Percentiles rank a stretch among this genome's conserved stretches.
Evolutionary conservation across 2,888 invertebrate species (phyloP).

Genomic region (Drosophila diplacantha): DNA sequence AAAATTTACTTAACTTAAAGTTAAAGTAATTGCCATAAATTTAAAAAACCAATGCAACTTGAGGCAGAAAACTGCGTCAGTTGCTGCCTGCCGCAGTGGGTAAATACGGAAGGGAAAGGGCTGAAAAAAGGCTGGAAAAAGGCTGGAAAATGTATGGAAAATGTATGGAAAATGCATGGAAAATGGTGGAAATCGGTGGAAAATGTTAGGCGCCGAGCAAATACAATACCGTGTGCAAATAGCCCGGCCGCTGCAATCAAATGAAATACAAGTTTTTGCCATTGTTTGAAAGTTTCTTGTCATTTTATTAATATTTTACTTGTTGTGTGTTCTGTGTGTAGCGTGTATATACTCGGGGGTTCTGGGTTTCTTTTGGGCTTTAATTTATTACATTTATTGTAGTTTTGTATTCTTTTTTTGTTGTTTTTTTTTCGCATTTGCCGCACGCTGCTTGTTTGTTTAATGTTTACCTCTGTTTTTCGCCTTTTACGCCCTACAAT

Average conservation of each 20-base stretch:
- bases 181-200: neutral
- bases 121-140: neutral
- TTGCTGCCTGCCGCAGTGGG: neutral
- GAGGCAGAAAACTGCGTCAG: neutral
- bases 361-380: constrained; percentile 25
- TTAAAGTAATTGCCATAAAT: neutral
- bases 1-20: too few relatives aligned
- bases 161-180: neutral
- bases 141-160: neutral
- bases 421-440: constrained; percentile 12
- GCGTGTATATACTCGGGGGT: constrained; percentile 21
- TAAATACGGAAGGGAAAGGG: neutral
- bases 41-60: neutral
- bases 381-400: constrained; percentile 41
- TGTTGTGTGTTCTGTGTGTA: constrained; percentile 3
- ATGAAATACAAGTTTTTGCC: constrained; percentile 10
- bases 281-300: constrained; percentile 37
- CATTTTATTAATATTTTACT: constrained; percentile 34
- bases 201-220: constrained; percentile 3
- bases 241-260: constrained; percentile 17
- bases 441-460: constrained; percentile 24
- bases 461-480: constrained; percentile 27
- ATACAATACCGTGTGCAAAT: constrained; percentile 26
- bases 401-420: neutral
- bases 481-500: constrained; percentile 33